Evolutionary conservation across 2,888 invertebrate species (phyloP).

Genomic region (Hemicrepidius hirtus): DNA sequence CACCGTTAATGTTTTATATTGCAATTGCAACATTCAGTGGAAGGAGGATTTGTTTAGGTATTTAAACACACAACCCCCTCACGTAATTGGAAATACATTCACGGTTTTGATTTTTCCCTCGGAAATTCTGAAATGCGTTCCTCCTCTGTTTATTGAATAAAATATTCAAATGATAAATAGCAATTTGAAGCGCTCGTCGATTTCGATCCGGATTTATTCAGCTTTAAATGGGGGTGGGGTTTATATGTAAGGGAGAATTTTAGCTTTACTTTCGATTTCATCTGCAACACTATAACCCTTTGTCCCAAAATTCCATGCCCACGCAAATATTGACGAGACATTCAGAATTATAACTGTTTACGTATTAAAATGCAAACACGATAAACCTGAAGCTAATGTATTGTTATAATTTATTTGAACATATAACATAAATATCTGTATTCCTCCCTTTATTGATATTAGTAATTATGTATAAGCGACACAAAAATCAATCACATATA

Average conservation of each 20-base stretch:
- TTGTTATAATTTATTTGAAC: too few species aligned
- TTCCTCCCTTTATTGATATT: neutral
- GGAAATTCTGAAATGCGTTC: conserved; percentile 1
- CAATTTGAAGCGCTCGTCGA: conserved; percentile 12
- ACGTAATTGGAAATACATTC: conserved; percentile 10
- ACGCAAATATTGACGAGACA: conserved; percentile 9
- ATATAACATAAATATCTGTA: too few species aligned
- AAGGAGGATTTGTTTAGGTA: conserved; percentile 24
- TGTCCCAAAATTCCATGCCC: neutral
- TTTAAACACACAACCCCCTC: conserved; percentile 12
- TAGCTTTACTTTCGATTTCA: conserved; percentile 4
- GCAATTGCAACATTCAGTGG: conserved; percentile 32
- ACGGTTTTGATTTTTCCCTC: neutral
- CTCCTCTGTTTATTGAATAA: conserved; percentile 13
- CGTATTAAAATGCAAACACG: conserved; percentile 4
- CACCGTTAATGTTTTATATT: conserved; percentile 48
- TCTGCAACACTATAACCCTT: conserved; percentile 1
- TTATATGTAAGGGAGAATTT: neutral
- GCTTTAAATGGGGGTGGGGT: conserved; percentile 1
- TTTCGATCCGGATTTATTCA: conserved; percentile 16
- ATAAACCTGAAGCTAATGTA: neutral
- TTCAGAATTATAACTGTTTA: neutral
- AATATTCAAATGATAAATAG: conserved; percentile 18
- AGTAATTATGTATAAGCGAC: neutral
- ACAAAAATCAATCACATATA: neutral